A percentile compares a stretch with the other conserved stretches of the same genome.
phyloP scores from a whole-genome alignment of 2,113 vertebrate species.

The Mesembrinibis cayennensis region DNA sequence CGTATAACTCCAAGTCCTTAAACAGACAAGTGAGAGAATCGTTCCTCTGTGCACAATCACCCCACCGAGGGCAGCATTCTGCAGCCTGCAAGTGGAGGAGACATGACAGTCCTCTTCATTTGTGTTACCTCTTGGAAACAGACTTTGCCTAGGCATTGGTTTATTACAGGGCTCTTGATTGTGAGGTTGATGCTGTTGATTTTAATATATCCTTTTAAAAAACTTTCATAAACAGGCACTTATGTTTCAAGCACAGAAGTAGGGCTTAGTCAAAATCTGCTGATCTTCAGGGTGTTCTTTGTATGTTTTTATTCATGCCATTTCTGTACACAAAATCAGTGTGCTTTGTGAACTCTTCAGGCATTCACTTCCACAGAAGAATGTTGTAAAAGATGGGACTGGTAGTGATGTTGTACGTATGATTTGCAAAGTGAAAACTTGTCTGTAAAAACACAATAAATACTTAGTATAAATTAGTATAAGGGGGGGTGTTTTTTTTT shows the following conservation, averaged over 20 bases:
- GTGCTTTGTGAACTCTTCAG: background rate
- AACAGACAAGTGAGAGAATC: background rate
- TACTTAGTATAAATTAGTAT: background rate
- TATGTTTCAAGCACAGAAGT: background rate
- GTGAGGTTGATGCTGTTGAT: background rate
- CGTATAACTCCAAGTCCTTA: background rate
- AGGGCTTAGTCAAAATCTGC: background rate
- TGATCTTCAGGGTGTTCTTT: background rate
- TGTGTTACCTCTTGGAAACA: background rate
- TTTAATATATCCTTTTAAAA: background rate
- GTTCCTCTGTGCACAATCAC: background rate
- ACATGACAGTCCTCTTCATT: background rate
- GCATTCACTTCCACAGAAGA: background rate
- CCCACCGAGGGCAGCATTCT: background rate
- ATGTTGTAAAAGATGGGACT: background rate
- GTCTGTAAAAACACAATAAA: background rate
- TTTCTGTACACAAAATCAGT: background rate
- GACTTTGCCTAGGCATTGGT: background rate
- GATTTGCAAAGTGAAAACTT: background rate
- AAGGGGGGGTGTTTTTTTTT: background rate
- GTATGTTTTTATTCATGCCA: background rate
- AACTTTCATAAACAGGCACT: background rate
- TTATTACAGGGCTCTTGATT: background rate
- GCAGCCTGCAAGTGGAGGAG: background rate
- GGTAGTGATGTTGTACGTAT: accelerated